Conservation (phyloP, 2,797 vertebrate genomes). For the Fistularia commersonii region DNA sequence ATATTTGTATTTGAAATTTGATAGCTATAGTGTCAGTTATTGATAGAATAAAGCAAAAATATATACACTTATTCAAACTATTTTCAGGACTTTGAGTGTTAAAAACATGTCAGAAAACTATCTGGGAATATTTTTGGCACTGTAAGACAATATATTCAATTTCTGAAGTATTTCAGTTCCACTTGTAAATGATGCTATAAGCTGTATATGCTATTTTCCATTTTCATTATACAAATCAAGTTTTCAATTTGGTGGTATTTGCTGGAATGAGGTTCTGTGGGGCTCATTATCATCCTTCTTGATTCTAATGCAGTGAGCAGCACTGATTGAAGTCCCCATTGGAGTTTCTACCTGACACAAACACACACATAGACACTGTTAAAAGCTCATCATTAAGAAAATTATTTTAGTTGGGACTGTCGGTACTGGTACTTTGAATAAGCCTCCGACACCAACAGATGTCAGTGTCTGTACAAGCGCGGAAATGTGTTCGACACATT, state of each 20-base stretch:
- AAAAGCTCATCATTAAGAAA: conserved; percentile 22
- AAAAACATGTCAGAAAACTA: no score
- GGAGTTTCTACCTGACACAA: not conserved
- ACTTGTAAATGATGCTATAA: conserved; percentile 40
- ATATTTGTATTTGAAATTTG: no score
- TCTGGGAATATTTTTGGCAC: no score
- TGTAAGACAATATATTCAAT: no score
- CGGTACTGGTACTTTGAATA: conserved; percentile 6
- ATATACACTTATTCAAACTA: no score
- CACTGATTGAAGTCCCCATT: conserved; percentile 19
- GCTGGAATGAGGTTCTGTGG: conserved; percentile 49
- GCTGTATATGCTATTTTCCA: conserved; percentile 40
- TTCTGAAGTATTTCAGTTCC: no score
- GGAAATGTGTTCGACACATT: conserved; percentile 42
- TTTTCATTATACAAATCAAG: conserved; percentile 64
- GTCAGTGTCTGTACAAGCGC: conserved; percentile 36
- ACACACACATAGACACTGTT: not conserved
- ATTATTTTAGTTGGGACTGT: conserved; percentile 14
- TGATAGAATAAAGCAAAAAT: no score
- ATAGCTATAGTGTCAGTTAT: no score
- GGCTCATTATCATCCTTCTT: conserved; percentile 51
- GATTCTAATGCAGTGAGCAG: conserved; percentile 42
- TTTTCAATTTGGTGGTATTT: conserved; percentile 55
- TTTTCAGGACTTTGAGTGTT: no score
- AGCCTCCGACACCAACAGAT: conserved; percentile 45